Conservation (phyloP, 2,888 invertebrate genomes). For the Stenodema calcarata region DNA sequence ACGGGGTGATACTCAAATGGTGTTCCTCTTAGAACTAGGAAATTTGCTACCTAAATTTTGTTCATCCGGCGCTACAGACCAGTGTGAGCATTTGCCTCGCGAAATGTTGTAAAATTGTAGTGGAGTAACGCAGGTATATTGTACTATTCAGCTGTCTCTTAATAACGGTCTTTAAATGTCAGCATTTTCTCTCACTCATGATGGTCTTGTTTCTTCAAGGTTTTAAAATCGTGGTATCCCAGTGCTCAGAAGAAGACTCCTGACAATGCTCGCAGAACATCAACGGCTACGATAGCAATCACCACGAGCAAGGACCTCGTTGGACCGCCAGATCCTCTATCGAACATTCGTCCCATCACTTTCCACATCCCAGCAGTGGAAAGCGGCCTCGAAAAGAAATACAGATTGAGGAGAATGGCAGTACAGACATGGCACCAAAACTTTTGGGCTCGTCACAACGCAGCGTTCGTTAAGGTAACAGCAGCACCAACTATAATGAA, state of each 20-base stretch:
- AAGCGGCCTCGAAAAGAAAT: conserved; percentile 69
- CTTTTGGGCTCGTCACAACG: conserved; percentile 84
- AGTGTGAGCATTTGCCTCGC: no score
- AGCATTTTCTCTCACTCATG: neutral
- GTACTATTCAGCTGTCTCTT: no score
- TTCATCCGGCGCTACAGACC: no score
- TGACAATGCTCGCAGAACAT: conserved; percentile 5
- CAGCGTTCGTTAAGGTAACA: conserved; percentile 75
- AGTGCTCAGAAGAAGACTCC: neutral
- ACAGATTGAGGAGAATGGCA: conserved; percentile 71
- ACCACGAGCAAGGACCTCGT: conserved; percentile 67
- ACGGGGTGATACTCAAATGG: no score
- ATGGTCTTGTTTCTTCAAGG: neutral
- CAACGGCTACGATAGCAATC: conserved; percentile 5
- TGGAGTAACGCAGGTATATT: neutral
- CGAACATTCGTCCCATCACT: conserved; percentile 77
- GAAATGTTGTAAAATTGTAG: neutral
- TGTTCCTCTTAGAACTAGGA: no score
- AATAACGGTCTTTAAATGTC: no score
- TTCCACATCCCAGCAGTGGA: conserved; percentile 72
- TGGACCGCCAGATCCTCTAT: conserved; percentile 80
- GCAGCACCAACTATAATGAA: no score
- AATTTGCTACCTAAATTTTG: no score
- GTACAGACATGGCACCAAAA: conserved; percentile 84
- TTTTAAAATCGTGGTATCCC: conserved; percentile 40